A percentile compares a stretch with the other conserved stretches of the same genome.
Conservation (phyloP, 2,797 vertebrate species). For the Amblyraja radiata region DNA sequence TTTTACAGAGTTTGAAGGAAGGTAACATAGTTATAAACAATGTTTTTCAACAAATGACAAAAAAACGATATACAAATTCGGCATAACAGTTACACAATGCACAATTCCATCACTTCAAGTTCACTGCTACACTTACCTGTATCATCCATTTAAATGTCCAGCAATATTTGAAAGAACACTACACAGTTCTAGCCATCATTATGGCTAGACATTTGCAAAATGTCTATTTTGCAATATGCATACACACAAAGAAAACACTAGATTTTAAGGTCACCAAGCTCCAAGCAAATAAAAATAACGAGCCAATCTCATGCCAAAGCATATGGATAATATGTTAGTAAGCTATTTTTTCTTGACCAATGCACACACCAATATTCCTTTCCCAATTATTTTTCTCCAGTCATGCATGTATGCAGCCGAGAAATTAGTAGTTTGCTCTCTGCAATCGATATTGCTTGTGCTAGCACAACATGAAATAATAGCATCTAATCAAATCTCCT, state of each 20-base stretch:
- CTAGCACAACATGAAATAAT: background rate
- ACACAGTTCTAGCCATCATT: slow-evolving; percentile 10
- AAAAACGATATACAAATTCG: background rate
- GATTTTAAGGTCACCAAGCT: background rate
- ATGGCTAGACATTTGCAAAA: background rate
- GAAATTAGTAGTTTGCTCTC: background rate
- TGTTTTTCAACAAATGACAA: background rate
- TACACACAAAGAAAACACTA: background rate
- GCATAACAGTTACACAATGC: background rate
- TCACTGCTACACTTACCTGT: slow-evolving; percentile 19
- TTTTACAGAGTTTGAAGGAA: background rate
- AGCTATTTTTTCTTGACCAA: slow-evolving; percentile 9
- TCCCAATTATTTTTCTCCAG: background rate
- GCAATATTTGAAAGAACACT: slow-evolving; percentile 34
- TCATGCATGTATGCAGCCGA: background rate
- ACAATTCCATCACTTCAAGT: background rate
- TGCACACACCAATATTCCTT: background rate
- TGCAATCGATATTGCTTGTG: background rate
- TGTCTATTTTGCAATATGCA: slow-evolving; percentile 3
- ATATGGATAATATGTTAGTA: background rate
- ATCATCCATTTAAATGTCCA: slow-evolving; percentile 25
- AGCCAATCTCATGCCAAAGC: slow-evolving; percentile 4
- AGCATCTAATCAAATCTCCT: background rate
- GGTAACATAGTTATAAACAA: background rate
- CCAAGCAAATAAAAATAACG: slow-evolving; percentile 6